Evolutionary conservation across 1,140 invertebrate genomes (phyloP).

Genomic region (Zaprionus capensis): DNA sequence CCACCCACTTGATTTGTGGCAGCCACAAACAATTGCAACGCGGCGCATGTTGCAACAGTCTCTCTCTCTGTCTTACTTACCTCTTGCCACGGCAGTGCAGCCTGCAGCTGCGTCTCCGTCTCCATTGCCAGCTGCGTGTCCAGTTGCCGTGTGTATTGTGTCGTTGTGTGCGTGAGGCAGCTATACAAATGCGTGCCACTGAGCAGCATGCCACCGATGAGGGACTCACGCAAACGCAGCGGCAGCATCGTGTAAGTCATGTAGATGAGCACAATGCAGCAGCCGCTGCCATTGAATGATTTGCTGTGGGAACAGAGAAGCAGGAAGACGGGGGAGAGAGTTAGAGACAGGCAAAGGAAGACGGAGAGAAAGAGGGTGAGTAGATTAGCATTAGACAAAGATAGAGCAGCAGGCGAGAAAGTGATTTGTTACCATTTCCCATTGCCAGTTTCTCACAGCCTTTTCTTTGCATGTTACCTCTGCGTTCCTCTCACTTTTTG

Average conservation of each 20-base stretch:
- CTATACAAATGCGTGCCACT: slow-evolving; percentile 88
- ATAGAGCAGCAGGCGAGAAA: not conserved
- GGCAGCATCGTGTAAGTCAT: slow-evolving; percentile 94
- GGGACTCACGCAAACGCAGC: slow-evolving; percentile 91
- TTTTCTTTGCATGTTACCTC: not conserved
- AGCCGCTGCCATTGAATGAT: slow-evolving; percentile 82
- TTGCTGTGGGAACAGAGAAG: slow-evolving; percentile 55
- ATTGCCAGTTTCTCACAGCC: not conserved
- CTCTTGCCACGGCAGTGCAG: slow-evolving; percentile 48
- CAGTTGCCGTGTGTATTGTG: slow-evolving; percentile 18
- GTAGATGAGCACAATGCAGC: slow-evolving; percentile 90
- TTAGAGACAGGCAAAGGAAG: not conserved
- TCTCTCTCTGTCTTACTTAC: slow-evolving; percentile 18
- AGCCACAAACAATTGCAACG: slow-evolving; percentile 36
- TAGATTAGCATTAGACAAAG: not conserved
- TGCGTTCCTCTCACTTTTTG: not conserved
- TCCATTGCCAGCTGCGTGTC: slow-evolving; percentile 1
- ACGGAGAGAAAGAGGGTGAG: not conserved
- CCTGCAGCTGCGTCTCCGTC: slow-evolving; percentile 6
- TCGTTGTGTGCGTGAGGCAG: slow-evolving; percentile 48
- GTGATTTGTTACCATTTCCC: not conserved
- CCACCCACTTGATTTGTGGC: slow-evolving; percentile 37
- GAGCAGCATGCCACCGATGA: slow-evolving; percentile 89
- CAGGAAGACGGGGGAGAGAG: not conserved
- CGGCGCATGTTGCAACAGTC: not conserved